Conservation (phyloP, 2,113 vertebrate genomes). For the Scomber scombrus region DNA sequence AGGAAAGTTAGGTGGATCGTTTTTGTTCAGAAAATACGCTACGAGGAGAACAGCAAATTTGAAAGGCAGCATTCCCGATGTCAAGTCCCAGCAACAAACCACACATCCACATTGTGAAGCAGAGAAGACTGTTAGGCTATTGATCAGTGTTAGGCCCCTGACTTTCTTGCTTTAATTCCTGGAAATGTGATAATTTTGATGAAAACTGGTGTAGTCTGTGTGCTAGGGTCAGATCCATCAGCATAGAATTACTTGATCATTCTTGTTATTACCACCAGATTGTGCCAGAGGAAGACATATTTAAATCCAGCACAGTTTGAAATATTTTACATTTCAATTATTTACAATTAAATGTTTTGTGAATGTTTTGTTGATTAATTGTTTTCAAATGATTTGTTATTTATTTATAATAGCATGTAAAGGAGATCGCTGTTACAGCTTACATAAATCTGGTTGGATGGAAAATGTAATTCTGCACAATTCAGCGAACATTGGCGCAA, state of each 20-base stretch:
- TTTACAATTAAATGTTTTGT: too few relatives aligned
- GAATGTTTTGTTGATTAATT: too few relatives aligned
- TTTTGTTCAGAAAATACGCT: conserved; percentile 68
- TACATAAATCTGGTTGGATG: background rate
- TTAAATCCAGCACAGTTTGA: too few relatives aligned
- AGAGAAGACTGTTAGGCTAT: background rate
- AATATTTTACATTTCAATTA: too few relatives aligned
- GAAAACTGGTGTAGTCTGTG: background rate
- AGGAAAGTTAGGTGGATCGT: conserved; percentile 83
- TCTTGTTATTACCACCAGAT: background rate
- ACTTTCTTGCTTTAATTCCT: background rate
- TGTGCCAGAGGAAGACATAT: too few relatives aligned
- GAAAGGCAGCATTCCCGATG: conserved; percentile 75
- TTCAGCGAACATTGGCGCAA: conserved; percentile 62
- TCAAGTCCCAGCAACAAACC: conserved; percentile 63
- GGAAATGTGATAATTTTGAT: background rate
- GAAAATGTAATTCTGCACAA: background rate
- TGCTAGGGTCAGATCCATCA: too few relatives aligned
- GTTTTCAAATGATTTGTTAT: too few relatives aligned
- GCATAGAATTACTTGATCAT: background rate
- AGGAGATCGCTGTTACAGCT: too few relatives aligned
- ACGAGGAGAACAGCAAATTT: conserved; percentile 73
- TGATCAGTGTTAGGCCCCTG: background rate
- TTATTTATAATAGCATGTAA: too few relatives aligned
- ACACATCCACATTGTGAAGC: conserved; percentile 67